Conservation (phyloP, 2,888 invertebrate species). For the Dryomyza anilis region DNA sequence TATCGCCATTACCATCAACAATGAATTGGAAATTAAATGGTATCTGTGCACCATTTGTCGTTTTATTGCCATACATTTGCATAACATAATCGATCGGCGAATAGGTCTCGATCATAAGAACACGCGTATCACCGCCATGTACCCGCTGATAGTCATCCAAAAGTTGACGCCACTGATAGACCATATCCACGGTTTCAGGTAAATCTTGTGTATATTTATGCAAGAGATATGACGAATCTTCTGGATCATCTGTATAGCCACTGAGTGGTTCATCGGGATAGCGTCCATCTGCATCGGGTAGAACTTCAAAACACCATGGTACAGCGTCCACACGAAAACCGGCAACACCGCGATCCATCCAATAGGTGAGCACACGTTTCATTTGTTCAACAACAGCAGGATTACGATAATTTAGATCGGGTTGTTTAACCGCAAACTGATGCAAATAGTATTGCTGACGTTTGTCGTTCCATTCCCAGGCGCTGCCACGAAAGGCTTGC, state of each 20-base stretch:
- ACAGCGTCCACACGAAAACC: slow-evolving; percentile 87
- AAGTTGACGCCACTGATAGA: slow-evolving; percentile 70
- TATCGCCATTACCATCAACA: slow-evolving; percentile 62
- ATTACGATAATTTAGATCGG: slow-evolving; percentile 70
- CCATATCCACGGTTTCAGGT: slow-evolving; percentile 70
- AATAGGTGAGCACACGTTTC: slow-evolving; percentile 68
- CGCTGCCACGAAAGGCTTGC: slow-evolving; percentile 58
- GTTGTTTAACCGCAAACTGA: slow-evolving; percentile 67
- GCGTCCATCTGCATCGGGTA: slow-evolving; percentile 63
- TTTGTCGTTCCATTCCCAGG: slow-evolving; percentile 71
- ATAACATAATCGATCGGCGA: slow-evolving; percentile 63
- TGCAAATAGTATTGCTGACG: slow-evolving; percentile 69
- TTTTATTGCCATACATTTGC: slow-evolving; percentile 66
- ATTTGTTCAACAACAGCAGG: slow-evolving; percentile 62
- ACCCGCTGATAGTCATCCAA: slow-evolving; percentile 65
- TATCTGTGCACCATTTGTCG: slow-evolving; percentile 64
- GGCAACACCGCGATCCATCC: slow-evolving; percentile 83
- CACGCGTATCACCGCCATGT: slow-evolving; percentile 59
- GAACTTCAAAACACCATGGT: slow-evolving; percentile 61
- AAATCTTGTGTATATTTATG: slow-evolving; percentile 71
- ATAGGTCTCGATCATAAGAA: slow-evolving; percentile 71
- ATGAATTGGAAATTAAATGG: slow-evolving; percentile 74
- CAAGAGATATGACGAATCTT: slow-evolving; percentile 64
- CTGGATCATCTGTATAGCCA: slow-evolving; percentile 60
- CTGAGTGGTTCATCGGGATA: slow-evolving; percentile 67